A percentile compares a stretch with the other conserved stretches of the same genome.
phyloP scores from a whole-genome alignment of 2,113 vertebrate species.

The Heterotilapia buettikoferi region DNA sequence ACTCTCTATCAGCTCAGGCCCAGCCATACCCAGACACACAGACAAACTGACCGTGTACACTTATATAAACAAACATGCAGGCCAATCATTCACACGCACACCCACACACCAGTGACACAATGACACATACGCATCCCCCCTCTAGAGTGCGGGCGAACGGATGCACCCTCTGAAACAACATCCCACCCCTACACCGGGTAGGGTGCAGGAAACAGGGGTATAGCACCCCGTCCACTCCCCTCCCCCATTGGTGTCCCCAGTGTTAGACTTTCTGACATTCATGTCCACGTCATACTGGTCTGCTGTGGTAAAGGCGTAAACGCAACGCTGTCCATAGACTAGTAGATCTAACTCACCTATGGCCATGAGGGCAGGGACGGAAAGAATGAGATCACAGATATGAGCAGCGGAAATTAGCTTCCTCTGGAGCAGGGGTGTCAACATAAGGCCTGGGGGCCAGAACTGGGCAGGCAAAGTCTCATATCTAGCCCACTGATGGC shows the following conservation, averaged over 20 bases:
- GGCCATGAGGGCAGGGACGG: accelerated
- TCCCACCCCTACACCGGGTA: not conserved
- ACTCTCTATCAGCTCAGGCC: not conserved
- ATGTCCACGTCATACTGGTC: not conserved
- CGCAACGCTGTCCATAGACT: not conserved
- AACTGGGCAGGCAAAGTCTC: not conserved
- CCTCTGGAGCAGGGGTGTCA: not conserved
- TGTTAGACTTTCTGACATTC: not conserved
- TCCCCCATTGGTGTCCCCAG: not conserved
- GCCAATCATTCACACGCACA: accelerated
- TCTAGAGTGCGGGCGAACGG: accelerated
- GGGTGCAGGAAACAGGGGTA: not conserved
- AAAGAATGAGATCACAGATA: not conserved
- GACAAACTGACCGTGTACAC: not conserved
- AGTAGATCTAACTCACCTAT: not conserved
- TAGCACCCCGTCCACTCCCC: not conserved
- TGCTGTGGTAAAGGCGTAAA: not conserved
- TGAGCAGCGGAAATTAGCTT: not conserved
- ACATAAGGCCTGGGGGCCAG: not conserved
- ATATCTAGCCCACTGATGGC: not conserved
- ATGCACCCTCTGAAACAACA: not conserved
- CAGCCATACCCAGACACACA: not conserved
- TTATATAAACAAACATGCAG: not conserved
- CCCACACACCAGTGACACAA: not conserved
- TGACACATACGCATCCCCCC: not conserved